Evolutionary conservation across 2,113 vertebrate genomes (phyloP), one percentile per base, ranked within the genome.

Genomic region (Otus sunia): DNA sequence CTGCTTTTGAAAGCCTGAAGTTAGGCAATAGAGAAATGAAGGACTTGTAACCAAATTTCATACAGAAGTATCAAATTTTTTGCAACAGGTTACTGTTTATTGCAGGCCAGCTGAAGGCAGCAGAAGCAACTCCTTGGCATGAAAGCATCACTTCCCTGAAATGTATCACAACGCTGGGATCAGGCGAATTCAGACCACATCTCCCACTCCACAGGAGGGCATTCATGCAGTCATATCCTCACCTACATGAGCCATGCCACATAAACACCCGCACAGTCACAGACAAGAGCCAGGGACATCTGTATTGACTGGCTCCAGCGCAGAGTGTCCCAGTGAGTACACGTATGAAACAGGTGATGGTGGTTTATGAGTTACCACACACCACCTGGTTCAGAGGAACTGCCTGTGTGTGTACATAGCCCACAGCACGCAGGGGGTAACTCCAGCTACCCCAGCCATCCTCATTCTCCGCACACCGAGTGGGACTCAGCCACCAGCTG

Each of bases 401-500:
- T 63, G 66, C 75, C 58, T 55, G 34, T 59, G 41, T 67, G 52
- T 59, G 75, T 75, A n/a, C 0, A 1, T 23, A 68, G 67, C 34
- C 79, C 14, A 2, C 58, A 91, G 76, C 41, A 77, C 3, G 3
- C 36, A 69, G 74, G 29, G 27, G 75, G 2, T n/a, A 79, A 75
- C 58, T 79, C 58, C 71, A 64, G 67, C 63, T 67, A 45, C 52
- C n/a, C 69, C 74, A 92, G 66, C 56, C 74, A 77, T 76, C 59
- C 86, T 78, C 72, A 56, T 49, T 77, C 68, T 66, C 80, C 2
- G 7, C 68, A 64, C 59, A 69, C 53, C 2, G 7, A 77, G 34
- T 50, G 62, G 67, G 53, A 37, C 62, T 81, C 43, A 43, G 63
- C 56, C 43, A 79, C 71, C 78, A 95, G 92, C 82, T 88, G 88